phyloP scores from a whole-genome alignment of 2,888 invertebrate genomes.

The Drosophila tripunctata region DNA sequence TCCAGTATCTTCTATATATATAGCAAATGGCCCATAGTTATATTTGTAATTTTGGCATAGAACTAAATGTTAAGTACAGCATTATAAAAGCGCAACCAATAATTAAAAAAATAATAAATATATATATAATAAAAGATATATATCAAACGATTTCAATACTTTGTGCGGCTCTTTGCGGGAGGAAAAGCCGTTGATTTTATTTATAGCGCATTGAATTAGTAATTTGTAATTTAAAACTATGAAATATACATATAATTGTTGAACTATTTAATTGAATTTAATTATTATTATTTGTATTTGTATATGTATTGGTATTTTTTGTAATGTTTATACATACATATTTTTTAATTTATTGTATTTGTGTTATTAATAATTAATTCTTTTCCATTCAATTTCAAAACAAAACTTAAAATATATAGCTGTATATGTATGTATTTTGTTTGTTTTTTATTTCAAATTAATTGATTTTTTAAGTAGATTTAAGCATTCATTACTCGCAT shows the following conservation, averaged over 20 bases:
- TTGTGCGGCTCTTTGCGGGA: conserved; percentile 52
- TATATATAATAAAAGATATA: conserved; percentile 12
- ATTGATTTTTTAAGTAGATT: conserved; percentile 55
- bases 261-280: conserved; percentile 74
- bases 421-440: too few relatives aligned
- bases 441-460: conserved; percentile 28
- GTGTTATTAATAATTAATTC: too few relatives aligned
- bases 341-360: conserved; percentile 7
- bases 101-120: neutral
- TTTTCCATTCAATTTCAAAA: too few relatives aligned
- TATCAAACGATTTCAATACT: conserved; percentile 24
- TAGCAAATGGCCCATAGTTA: conserved; percentile 22
- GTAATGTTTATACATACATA: conserved; percentile 27
- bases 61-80: conserved; percentile 30
- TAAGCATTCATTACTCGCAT: too few relatives aligned
- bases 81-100: conserved; percentile 43
- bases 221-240: conserved; percentile 68
- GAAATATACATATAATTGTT: conserved; percentile 64
- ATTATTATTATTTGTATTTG: too few relatives aligned
- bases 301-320: conserved; percentile 46
- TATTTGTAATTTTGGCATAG: too few relatives aligned
- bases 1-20: too few relatives aligned
- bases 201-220: conserved; percentile 75
- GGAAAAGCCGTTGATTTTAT: conserved; percentile 56
- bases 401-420: conserved; percentile 33